Evolutionary conservation across 2,113 vertebrate species (phyloP).

Genomic region (Illadopsis cleaveri): DNA sequence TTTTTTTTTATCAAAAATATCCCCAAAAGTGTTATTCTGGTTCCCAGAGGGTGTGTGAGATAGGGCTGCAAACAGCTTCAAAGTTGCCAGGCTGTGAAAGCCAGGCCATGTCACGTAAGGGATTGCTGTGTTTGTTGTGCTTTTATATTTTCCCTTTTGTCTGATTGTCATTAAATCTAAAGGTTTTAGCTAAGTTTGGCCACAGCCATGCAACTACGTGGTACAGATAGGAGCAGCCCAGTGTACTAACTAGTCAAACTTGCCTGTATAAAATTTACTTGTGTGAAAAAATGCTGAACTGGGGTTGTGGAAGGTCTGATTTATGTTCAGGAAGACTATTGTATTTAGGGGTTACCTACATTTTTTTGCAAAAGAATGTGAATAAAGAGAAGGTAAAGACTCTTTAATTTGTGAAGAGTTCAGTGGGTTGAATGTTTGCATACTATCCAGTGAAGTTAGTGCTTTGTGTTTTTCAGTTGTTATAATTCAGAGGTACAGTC

Average conservation of each 20-base stretch:
- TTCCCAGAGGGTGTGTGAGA: background rate
- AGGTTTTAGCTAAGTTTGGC: background rate
- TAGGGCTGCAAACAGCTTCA: background rate
- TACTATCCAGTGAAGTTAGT: background rate
- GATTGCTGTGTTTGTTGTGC: background rate
- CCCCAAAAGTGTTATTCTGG: rapidly evolving
- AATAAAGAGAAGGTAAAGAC: background rate
- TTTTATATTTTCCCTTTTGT: background rate
- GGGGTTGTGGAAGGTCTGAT: background rate
- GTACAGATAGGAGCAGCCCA: background rate
- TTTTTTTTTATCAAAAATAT: background rate
- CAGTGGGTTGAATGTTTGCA: background rate
- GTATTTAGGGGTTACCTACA: background rate
- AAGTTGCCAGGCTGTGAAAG: background rate
- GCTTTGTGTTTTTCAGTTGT: background rate
- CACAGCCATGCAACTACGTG: background rate
- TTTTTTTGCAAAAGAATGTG: background rate
- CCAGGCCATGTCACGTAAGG: rapidly evolving
- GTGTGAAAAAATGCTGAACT: background rate
- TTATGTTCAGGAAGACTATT: background rate
- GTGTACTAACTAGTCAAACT: background rate
- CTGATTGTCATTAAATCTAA: background rate
- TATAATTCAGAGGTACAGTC: background rate
- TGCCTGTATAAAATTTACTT: background rate
- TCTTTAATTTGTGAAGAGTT: background rate